Base-by-base conservation (phyloP, 1,140 invertebrate species). In the Chionoecetes opilio region DNA sequence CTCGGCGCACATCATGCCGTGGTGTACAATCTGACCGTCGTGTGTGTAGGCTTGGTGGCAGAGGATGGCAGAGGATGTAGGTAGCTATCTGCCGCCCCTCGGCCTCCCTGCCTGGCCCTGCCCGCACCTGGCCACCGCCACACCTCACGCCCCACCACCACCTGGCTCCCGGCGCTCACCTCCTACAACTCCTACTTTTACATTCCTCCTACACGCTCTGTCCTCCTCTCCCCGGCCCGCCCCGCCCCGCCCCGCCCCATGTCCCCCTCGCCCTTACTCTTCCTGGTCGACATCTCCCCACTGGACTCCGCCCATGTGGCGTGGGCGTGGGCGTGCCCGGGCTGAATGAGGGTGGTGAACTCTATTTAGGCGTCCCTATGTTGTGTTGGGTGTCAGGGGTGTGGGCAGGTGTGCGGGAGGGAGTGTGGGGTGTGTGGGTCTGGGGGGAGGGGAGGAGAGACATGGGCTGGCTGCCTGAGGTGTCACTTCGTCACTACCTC, bases 241-340 rank as follows among this genome's bases (percentile, higher is more conserved):
- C 89, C 89, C 17, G 29, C 35, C 86, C 35, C 86, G 86, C 89
- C 89, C 46, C 31, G n/a, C 89, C 41, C 89, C 89, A 32, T 34
- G 35, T 63, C 89, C 90, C 34, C 63, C 90, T 46, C 63, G 46
- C 90, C 90, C 90, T 35, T 53, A 82, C 38, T 75, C 90, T 91
- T 46, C 63, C 63, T 53, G 90, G 90, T 82, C 46, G 89, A 63
- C 90, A 31, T 46, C 90, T 91, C 31, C 31, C 32, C 82, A 75
- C 90, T 91, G 90, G 90, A 91, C 90, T 91, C 90, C 90, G 31
- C 90, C 90, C 90, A 53, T 53, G 34, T 91, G 82, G 90, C 63
- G 90, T 91, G 90, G 90, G 90, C 75, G 90, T 91, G 90, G 90
- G 90, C 90, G 90, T 91, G 90, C 53, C 90, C 34, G 31, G 46